Evolutionary conservation across 2,113 vertebrate species (phyloP).

Genomic region (Microcebus lehilahytsara): DNA sequence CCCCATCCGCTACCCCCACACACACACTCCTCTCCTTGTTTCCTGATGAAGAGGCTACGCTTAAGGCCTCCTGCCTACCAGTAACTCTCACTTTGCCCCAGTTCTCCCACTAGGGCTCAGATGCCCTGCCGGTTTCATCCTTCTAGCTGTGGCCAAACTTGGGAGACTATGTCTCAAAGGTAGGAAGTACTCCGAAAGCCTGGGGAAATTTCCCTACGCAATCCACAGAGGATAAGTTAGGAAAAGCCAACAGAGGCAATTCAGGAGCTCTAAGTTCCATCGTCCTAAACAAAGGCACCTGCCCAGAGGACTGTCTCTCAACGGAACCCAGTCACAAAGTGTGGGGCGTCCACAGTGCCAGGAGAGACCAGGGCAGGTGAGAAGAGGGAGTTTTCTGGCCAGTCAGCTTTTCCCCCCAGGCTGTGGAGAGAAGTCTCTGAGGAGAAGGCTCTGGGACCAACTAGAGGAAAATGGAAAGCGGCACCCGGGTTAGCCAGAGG

Average conservation of each 20-base stretch:
- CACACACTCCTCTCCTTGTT: neutral
- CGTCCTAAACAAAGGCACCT: neutral
- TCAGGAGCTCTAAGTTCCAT: neutral
- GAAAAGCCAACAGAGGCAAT: neutral
- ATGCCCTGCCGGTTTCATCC: neutral
- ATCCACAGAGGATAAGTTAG: neutral
- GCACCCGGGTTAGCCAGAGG: neutral
- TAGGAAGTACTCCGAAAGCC: neutral
- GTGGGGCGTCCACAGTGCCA: neutral
- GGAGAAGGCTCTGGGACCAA: neutral
- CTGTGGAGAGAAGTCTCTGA: neutral
- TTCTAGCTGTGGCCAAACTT: neutral
- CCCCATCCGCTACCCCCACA: neutral
- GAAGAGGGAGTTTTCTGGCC: neutral
- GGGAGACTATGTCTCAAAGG: neutral
- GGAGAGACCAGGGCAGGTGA: neutral
- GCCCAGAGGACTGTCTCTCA: neutral
- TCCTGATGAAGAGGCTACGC: neutral
- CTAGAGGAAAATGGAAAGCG: neutral
- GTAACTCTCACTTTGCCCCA: neutral
- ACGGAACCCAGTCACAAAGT: neutral
- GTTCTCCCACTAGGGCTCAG: neutral
- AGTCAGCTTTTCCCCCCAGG: neutral
- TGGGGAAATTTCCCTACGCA: neutral
- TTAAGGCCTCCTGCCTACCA: too few relatives aligned